Base-by-base conservation (phyloP, 2,797 vertebrate genomes). In the Hydrophis major region DNA sequence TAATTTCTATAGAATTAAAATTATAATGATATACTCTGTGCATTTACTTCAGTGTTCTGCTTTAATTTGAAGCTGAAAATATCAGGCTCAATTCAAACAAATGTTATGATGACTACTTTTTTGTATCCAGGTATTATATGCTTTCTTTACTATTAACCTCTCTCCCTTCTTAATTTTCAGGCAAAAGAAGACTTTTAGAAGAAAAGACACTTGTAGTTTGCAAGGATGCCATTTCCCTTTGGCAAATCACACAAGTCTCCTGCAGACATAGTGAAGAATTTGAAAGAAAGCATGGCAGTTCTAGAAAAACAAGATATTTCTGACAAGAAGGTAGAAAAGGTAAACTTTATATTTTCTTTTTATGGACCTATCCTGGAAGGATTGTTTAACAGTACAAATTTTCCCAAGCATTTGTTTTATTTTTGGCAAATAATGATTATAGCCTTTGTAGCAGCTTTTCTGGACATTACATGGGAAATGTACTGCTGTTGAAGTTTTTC, bases 201-300 rank as follows among this genome's bases (percentile, higher is more conserved):
- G 90, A 69, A 93, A 47, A 97, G 94, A 95, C 96, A 90, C 93
- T 97, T 95, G 95, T 98, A 97, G 96, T 97, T 93, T 55, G 98
- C 98, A 98, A 97, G 96, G 98, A 99, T 99, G 99, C 99, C 99
- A 96, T 99, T 99, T 98, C 99, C 99, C 10, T 99, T 99, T 93
- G 99, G 99, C 97, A 99, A 99, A 97, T 99, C 99, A 93, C 99
- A 99, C 98, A 99, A 99, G 98, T 99, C 99, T 95, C 99, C 99
- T 37, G 99, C 99, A 96, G 99, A 99, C 98, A 99, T 99, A 93
- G 99, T 99, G 97, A 99, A 99, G 97, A 99, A 99, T 97, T 97
- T 99, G 93, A 99, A 99, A 97, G 99, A 99, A 96, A 99, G 98
- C 97, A 99, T 99, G 98, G 98, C 98, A 0, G 98, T 99, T 95